A percentile compares a stretch with the other conserved stretches of the same genome.
Evolutionary conservation across 2,797 vertebrate species (phyloP).

Genomic region (Sebastes aleutianus): DNA sequence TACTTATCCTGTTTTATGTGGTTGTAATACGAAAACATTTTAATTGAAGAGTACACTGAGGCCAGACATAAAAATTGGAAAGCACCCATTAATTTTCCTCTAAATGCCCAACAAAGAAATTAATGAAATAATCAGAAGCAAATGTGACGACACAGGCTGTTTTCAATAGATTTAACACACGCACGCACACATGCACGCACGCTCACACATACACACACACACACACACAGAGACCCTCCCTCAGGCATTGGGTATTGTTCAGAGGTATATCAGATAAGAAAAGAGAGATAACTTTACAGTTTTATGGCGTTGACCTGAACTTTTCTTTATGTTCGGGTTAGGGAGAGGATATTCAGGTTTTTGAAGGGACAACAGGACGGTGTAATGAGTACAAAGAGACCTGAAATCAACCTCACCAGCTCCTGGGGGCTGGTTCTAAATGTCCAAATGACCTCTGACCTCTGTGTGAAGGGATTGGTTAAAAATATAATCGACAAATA

Average conservation of each 20-base stretch:
- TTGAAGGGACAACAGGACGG: background rate
- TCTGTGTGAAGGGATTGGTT: background rate
- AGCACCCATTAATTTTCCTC: conserved; percentile 10
- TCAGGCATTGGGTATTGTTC: background rate
- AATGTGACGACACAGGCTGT: conserved; percentile 9
- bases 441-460: background rate
- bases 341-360: background rate
- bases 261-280: conserved; percentile 9
- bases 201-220: background rate
- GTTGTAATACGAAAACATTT: conserved; percentile 13
- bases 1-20: conserved; percentile 14
- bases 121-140: conserved; percentile 30
- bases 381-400: background rate
- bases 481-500: background rate
- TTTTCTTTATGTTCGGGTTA: background rate
- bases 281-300: background rate
- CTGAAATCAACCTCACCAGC: background rate
- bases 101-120: conserved; percentile 10
- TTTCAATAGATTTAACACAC: conserved; percentile 10
- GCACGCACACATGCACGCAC: background rate
- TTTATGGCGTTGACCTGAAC: background rate
- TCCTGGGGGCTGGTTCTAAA: background rate
- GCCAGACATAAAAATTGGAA: conserved; percentile 11
- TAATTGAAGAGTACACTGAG: conserved; percentile 23
- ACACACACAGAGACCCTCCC: background rate